Conservation (phyloP, 2,888 invertebrate genomes). For the Odontothrips loti region DNA sequence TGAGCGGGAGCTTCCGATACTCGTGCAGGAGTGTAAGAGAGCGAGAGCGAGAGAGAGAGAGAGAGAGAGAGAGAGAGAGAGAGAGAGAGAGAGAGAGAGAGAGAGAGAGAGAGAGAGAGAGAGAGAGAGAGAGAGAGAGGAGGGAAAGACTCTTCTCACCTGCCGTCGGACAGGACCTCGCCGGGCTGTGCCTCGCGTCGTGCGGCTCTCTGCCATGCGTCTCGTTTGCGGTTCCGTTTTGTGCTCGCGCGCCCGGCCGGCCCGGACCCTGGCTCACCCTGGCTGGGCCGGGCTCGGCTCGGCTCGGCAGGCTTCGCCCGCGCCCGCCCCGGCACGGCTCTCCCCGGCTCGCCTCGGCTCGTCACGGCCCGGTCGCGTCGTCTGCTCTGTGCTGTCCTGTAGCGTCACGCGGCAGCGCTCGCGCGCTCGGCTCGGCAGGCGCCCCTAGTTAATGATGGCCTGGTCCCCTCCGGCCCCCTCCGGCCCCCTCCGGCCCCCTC, state of each 20-base stretch:
- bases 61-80: neutral
- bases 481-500: no score
- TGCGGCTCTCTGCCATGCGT: neutral
- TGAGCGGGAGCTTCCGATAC: no score
- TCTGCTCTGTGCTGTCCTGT: no score
- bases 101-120: neutral
- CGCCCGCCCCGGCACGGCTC: neutral
- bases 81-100: neutral
- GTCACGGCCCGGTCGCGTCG: no score
- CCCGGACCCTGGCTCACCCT: neutral
- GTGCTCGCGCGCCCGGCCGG: neutral
- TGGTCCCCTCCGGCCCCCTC: no score
- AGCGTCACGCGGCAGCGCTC: no score
- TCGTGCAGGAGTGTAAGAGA: neutral
- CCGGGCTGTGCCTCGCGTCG: neutral
- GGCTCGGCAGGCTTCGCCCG: no score
- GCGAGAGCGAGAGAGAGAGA: neutral
- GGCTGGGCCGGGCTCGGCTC: neutral
- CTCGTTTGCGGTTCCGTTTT: neutral
- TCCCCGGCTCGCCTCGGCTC: no score
- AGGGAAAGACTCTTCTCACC: neutral
- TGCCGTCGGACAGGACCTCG: neutral
- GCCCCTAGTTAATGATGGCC: no score
- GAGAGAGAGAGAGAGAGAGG: constrained; percentile 1
- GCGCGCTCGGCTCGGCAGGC: no score